phyloP scores from a whole-genome alignment of 2,797 vertebrate genomes.

The Apogon talboti region DNA sequence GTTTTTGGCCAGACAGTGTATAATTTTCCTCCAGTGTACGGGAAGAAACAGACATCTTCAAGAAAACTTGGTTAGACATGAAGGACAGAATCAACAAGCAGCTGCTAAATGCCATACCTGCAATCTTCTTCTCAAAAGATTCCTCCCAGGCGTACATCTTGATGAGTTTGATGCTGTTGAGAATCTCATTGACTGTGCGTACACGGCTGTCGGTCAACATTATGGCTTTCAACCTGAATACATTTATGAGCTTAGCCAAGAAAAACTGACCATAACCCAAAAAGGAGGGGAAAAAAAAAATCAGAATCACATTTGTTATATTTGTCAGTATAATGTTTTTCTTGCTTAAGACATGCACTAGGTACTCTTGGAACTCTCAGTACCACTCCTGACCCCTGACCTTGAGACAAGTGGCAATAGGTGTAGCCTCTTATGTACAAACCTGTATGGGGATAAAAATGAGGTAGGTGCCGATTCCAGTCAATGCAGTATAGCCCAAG shows the following conservation, averaged over 20 bases:
- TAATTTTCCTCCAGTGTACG: no score
- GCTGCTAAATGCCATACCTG: slow-evolving; percentile 65
- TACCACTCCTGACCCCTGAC: no score
- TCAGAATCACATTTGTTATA: no score
- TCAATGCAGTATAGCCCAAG: slow-evolving; percentile 84
- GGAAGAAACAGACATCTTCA: no score
- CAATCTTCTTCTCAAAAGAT: slow-evolving; percentile 81
- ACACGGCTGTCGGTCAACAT: slow-evolving; percentile 81
- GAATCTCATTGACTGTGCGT: slow-evolving; percentile 87
- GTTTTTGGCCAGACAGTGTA: no score
- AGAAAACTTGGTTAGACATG: background rate
- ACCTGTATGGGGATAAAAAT: slow-evolving; percentile 86
- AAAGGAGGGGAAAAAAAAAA: slow-evolving; percentile 34
- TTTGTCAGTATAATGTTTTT: no score
- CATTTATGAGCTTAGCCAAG: slow-evolving; percentile 77
- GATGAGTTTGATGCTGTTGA: slow-evolving; percentile 88
- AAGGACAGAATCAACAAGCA: background rate
- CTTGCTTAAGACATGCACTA: no score
- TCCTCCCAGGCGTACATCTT: slow-evolving; percentile 90
- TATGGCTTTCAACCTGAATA: slow-evolving; percentile 75
- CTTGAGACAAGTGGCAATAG: no score
- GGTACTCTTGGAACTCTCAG: no score
- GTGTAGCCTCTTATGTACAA: background rate
- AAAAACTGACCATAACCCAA: slow-evolving; percentile 65
- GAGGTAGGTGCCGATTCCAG: slow-evolving; percentile 78